Conservation (phyloP, 2,797 vertebrate species). For the Pangasius macronema region DNA sequence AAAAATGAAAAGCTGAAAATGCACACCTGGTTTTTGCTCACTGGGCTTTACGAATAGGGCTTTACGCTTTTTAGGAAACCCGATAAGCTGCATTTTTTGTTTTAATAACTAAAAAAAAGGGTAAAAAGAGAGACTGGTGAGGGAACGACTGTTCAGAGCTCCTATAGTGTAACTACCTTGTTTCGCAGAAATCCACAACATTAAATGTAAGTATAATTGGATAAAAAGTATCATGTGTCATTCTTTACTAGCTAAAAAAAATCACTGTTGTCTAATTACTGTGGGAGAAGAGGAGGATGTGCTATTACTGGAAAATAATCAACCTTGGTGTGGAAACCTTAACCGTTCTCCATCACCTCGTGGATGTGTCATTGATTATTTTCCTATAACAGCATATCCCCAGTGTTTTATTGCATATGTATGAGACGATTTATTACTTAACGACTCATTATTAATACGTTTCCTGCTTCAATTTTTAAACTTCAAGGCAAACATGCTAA, state of each 20-base stretch:
- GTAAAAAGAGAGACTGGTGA: background rate
- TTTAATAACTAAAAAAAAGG: background rate
- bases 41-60: background rate
- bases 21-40: background rate
- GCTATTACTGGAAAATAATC: background rate
- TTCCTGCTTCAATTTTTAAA: background rate
- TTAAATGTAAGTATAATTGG: background rate
- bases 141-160: too few species aligned
- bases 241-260: background rate
- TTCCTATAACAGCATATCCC: background rate
- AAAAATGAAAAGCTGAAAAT: too few species aligned
- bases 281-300: background rate
- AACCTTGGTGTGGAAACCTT: background rate
- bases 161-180: too few species aligned
- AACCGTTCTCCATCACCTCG: background rate
- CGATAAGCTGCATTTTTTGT: background rate
- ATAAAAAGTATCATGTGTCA: background rate
- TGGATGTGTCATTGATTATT: background rate
- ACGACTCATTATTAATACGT: background rate
- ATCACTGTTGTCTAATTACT: background rate
- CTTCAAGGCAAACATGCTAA: background rate
- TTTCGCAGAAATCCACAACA: too few species aligned
- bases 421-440: background rate
- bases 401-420: background rate
- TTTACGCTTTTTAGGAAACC: too few species aligned